These are phyloP conservation scores for Daktulosphaira vitifoliae DNA, from an alignment of 1,140 invertebrate genomes.

Conservation along the genomic window DNA sequence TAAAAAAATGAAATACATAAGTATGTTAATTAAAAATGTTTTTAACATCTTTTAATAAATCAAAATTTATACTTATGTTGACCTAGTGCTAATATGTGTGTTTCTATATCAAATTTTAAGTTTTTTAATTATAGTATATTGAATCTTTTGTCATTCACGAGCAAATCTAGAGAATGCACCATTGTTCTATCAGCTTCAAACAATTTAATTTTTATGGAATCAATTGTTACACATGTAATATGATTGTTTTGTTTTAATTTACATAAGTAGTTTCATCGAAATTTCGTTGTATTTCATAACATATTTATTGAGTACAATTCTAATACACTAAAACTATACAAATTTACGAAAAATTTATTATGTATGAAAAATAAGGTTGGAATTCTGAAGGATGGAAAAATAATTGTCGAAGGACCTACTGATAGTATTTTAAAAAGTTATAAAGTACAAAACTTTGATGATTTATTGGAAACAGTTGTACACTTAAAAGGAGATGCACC, in stretches of 20 bases:
- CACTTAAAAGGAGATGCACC: background rate
- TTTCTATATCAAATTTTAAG: background rate
- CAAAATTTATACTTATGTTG: too few relatives aligned
- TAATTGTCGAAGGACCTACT: background rate
- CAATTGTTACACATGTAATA: conserved; percentile 16
- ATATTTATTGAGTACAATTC: too few relatives aligned
- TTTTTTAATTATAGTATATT: conserved; percentile 2
- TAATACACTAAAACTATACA: too few relatives aligned
- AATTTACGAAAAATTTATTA: too few relatives aligned
- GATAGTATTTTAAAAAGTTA: background rate
- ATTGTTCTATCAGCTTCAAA: conserved; percentile 9
- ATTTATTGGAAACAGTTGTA: background rate
- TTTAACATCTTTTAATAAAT: too few relatives aligned
- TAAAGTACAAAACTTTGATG: background rate
- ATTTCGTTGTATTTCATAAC: too few relatives aligned
- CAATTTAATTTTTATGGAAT: conserved; percentile 17
- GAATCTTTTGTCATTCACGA: background rate
- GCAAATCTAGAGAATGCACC: conserved; percentile 6
- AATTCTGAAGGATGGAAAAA: conserved; percentile 4
- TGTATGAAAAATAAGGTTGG: conserved; percentile 1
- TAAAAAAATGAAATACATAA: too few relatives aligned
- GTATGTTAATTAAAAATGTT: too few relatives aligned
- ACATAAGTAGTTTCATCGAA: too few relatives aligned
- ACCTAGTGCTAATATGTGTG: too few relatives aligned
- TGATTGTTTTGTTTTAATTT: background rate